A percentile compares a stretch with the other conserved stretches of the same genome.
Evolutionary conservation across 2,113 vertebrate genomes (phyloP).

Genomic region (Dromiciops gliroides): DNA sequence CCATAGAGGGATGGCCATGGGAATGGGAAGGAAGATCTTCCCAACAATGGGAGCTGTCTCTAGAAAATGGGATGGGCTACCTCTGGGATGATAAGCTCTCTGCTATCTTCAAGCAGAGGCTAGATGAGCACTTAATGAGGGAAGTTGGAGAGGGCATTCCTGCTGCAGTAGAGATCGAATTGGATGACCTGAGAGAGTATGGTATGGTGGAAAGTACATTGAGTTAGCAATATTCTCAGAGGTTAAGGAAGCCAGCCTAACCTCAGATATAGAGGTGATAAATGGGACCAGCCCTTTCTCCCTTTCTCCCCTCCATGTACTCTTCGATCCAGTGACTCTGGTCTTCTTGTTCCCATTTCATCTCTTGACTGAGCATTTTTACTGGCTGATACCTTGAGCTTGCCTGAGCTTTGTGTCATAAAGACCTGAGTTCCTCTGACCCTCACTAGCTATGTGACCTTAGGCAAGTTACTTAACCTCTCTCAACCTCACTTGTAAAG

Average conservation of each 20-base stretch:
- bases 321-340: background rate
- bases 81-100: background rate
- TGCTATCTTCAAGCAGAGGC: background rate
- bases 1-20: background rate
- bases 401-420: background rate
- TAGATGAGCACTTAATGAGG: background rate
- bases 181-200: background rate
- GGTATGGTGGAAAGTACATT: background rate
- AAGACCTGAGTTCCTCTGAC: background rate
- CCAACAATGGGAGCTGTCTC: background rate
- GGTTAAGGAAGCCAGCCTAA: background rate
- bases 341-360: background rate
- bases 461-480: constrained; percentile 8
- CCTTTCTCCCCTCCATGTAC: background rate
- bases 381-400: background rate
- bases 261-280: constrained; percentile 1
- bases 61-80: background rate
- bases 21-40: background rate
- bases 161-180: background rate
- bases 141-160: background rate
- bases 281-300: background rate
- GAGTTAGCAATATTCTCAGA: background rate
- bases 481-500: background rate
- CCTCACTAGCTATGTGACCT: background rate
- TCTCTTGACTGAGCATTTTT: background rate